A percentile compares a stretch with the other conserved stretches of the same genome.
Evolutionary conservation across 2,888 invertebrate genomes (phyloP).

Genomic region (Autographa gamma): DNA sequence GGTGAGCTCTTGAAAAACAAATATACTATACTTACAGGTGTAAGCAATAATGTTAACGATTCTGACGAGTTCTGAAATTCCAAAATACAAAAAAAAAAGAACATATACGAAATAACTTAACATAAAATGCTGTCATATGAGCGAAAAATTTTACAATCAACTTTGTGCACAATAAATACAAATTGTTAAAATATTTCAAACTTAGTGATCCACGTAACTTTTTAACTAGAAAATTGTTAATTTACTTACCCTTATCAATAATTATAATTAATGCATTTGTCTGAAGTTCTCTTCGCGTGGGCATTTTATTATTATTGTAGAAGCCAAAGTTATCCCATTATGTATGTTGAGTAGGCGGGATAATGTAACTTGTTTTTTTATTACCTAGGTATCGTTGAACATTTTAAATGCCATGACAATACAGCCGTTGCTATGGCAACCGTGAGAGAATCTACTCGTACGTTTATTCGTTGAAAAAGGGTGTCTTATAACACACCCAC

Average conservation of each 20-base stretch:
- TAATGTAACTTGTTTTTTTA: slow-evolving; percentile 15
- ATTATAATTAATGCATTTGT: slow-evolving; percentile 1
- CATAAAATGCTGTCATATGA: too few species aligned
- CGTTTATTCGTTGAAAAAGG: not conserved
- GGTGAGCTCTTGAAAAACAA: too few species aligned
- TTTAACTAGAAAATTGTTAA: not conserved
- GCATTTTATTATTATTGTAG: slow-evolving; percentile 13
- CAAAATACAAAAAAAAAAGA: too few species aligned
- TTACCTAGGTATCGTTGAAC: slow-evolving; percentile 8
- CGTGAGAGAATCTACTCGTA: not conserved
- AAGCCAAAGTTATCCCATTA: slow-evolving; percentile 9
- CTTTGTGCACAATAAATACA: slow-evolving; percentile 1
- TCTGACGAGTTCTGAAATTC: too few species aligned
- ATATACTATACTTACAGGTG: too few species aligned
- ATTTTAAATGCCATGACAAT: not conserved
- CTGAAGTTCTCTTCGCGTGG: not conserved
- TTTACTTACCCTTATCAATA: slow-evolving; percentile 6
- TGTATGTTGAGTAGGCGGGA: not conserved
- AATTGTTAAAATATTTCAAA: not conserved
- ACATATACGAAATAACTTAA: too few species aligned
- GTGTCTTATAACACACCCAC: not conserved
- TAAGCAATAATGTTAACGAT: too few species aligned
- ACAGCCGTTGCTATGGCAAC: not conserved
- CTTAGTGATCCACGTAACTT: not conserved
- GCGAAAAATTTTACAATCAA: not conserved